Evolutionary conservation across 1,140 invertebrate species (phyloP).

Genomic region (Matsumurasca onukii): DNA sequence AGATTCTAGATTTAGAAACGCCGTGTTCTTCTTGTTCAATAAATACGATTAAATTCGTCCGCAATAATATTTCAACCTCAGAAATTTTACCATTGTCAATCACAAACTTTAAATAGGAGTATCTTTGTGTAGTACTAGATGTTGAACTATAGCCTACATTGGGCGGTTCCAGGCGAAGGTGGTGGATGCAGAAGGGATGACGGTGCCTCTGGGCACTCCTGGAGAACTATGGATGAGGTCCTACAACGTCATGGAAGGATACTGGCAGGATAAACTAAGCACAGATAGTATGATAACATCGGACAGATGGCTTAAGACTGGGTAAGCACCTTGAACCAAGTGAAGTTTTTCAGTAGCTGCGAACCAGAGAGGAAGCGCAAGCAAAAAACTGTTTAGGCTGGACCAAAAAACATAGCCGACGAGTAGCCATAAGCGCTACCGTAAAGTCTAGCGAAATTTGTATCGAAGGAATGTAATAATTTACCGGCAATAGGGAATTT

Average conservation of each 20-base stretch:
- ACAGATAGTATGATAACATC: slow-evolving; percentile 69
- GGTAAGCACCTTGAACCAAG: slow-evolving; percentile 54
- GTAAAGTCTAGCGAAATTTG: too few relatives aligned
- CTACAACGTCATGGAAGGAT: slow-evolving; percentile 81
- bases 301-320: slow-evolving; percentile 88
- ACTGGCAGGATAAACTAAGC: slow-evolving; percentile 81
- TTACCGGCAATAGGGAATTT: too few relatives aligned
- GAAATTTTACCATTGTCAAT: neutral
- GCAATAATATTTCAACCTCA: neutral
- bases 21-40: neutral
- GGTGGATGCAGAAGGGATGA: slow-evolving; percentile 66
- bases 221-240: slow-evolving; percentile 86
- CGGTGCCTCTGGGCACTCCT: slow-evolving; percentile 70
- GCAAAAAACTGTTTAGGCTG: neutral
- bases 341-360: neutral
- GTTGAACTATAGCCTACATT: neutral
- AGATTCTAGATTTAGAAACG: neutral
- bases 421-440: neutral
- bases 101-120: neutral
- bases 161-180: slow-evolving; percentile 58
- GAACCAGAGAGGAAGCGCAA: neutral
- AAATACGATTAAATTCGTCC: neutral
- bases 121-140: neutral
- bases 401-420: neutral
- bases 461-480: too few relatives aligned